Evolutionary conservation across 2,797 vertebrate species (phyloP), one percentile per base, ranked within the genome.

Genomic region (Amazonetta brasiliensis): DNA sequence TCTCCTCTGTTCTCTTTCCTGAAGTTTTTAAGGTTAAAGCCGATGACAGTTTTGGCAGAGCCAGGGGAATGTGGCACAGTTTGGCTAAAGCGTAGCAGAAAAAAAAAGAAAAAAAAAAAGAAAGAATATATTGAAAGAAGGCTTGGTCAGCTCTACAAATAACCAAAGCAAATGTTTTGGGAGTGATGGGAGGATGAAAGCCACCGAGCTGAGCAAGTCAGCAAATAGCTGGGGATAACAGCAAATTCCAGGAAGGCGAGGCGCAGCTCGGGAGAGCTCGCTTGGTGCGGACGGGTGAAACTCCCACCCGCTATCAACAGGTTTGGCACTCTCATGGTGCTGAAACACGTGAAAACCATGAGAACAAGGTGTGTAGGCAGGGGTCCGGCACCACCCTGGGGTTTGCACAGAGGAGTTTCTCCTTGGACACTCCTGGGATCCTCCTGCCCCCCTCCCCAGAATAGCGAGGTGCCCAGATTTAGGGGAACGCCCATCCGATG

Each of bases 311-410:
- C 3, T 14, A 71, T 48, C 43, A 18, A 75, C 11, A n/a, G 19
- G 3, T 75, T 72, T 86, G 69, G 41, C 50, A 55, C 1, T 0
- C 2, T 46, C 3, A 69, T 56, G 0, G 0, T n/a, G 58, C 64
- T 58, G 69, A 78, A 75, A 58, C 0, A 0, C 0, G 2, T n/a
- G 79, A 86, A 62, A 46, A 19, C 30, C 28, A 4, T 0, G 60
- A 56, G 60, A 64, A 23, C 4, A 5, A 66, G 60, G 62, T 7
- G 46, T 7, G 9, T 18, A 7, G 20, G 59, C 50, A 52, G 15
- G 26, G 50, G 50, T 16, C 50, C 0, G 9, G 60, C 11, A 62
- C 60, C 26, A 4, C 7, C 12, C 26, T 4, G 3, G 60, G 30
- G 21, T 39, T 48, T 87, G 31, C 44, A 21, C 5, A 2, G 14